A percentile compares a stretch with the other conserved stretches of the same genome.
These are phyloP conservation scores for Bimastos eiseni DNA, from an alignment of 2,888 invertebrate genomes.

Conservation along the genomic window DNA sequence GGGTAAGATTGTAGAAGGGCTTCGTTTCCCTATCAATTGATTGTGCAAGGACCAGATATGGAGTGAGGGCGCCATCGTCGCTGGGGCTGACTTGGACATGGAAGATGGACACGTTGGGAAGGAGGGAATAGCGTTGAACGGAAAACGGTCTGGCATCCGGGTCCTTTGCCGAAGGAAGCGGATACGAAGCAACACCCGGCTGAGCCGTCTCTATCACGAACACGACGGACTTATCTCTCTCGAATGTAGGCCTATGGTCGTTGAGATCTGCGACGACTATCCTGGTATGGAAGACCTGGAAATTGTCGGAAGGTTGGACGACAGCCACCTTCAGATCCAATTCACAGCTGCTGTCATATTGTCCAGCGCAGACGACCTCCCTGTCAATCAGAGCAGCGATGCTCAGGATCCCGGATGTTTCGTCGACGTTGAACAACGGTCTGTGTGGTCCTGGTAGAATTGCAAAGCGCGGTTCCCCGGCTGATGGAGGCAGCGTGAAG, in stretches of 20 bases:
- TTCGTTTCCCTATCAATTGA: slow-evolving; percentile 51
- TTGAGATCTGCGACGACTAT: neutral
- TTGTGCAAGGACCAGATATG: slow-evolving; percentile 38
- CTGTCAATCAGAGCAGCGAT: neutral
- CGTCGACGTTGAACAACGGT: neutral
- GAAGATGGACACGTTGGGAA: neutral
- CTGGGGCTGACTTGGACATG: neutral
- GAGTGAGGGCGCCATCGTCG: slow-evolving; percentile 54
- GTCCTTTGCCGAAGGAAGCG: slow-evolving; percentile 15
- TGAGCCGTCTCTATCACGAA: slow-evolving; percentile 9
- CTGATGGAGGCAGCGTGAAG: neutral
- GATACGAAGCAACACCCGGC: neutral
- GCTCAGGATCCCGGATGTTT: neutral
- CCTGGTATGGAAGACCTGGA: neutral
- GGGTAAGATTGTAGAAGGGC: slow-evolving; percentile 48
- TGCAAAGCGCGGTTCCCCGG: neutral
- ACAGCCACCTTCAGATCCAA: slow-evolving; percentile 8
- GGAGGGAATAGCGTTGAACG: neutral
- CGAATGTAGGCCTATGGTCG: neutral
- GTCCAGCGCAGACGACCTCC: neutral
- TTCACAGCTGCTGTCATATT: neutral
- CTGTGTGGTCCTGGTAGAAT: neutral
- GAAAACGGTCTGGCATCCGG: neutral
- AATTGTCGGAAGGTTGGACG: neutral
- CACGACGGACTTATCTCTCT: neutral